Conservation (phyloP, 1,140 invertebrate species). For the Drosophila aff. region DNA sequence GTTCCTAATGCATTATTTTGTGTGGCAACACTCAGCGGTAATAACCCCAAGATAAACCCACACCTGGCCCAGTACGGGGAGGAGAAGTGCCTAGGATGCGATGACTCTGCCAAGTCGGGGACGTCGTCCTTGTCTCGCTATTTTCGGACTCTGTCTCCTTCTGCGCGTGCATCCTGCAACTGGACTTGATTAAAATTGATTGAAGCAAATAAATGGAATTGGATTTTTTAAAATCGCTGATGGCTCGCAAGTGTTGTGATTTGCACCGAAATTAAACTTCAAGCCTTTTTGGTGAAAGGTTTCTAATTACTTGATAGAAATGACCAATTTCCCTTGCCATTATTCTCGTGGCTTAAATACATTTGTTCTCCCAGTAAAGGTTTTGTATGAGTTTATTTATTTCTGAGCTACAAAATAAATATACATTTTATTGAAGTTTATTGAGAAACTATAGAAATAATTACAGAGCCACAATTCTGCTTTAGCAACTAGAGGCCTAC, state of each 20-base stretch:
- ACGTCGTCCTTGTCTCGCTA: constrained; percentile 27
- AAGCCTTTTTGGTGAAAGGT: constrained; percentile 28
- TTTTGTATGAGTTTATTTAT: too few species aligned
- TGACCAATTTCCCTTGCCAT: background rate
- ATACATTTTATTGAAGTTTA: background rate
- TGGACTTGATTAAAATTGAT: constrained; percentile 78
- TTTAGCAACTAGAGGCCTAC: background rate
- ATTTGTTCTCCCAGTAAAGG: background rate
- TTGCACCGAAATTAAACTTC: constrained; percentile 39
- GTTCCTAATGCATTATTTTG: constrained; percentile 82
- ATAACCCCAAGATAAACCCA: constrained; percentile 78
- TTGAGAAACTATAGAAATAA: background rate
- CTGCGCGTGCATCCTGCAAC: constrained; percentile 32
- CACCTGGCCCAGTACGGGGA: constrained; percentile 9
- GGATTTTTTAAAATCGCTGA: constrained; percentile 65
- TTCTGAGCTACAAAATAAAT: too few species aligned
- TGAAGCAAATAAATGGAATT: constrained; percentile 81
- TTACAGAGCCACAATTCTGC: background rate
- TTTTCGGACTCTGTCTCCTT: constrained; percentile 37
- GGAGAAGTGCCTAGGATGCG: constrained; percentile 37
- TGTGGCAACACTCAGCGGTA: constrained; percentile 83
- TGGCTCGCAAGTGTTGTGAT: constrained; percentile 23
- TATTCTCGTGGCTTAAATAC: background rate
- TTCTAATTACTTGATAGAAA: constrained; percentile 50
- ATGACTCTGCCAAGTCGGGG: constrained; percentile 38